phyloP scores from a whole-genome alignment of 2,888 invertebrate genomes.

The Diarsia dahlii region DNA sequence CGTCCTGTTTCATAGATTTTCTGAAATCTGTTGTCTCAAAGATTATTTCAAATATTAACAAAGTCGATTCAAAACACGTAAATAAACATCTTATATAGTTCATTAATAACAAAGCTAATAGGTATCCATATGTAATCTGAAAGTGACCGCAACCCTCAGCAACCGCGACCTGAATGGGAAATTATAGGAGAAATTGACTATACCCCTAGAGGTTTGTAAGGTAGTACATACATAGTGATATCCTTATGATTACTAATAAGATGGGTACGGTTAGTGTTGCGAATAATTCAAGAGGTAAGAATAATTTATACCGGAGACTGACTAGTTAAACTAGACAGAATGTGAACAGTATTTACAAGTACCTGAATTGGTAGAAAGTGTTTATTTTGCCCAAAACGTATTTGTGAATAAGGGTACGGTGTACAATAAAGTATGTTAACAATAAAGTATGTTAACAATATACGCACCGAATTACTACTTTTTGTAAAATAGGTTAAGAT shows the following conservation, averaged over 20 bases:
- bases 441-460: not conserved
- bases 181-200: conserved; percentile 21
- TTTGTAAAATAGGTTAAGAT: not conserved
- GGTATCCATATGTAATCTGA: conserved; percentile 1
- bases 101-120: conserved; percentile 25
- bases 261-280: not conserved
- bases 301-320: not conserved
- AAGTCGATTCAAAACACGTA: conserved; percentile 28
- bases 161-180: conserved; percentile 8
- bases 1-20: too few species aligned
- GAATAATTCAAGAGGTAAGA: conserved; percentile 26
- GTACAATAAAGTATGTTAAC: not conserved
- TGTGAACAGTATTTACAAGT: not conserved
- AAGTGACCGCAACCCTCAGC: conserved; percentile 31
- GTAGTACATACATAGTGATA: conserved; percentile 1
- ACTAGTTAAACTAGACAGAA: not conserved
- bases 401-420: not conserved
- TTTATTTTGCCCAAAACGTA: not conserved
- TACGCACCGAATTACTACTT: not conserved
- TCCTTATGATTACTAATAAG: conserved; percentile 10
- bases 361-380: not conserved
- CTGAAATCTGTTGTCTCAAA: too few species aligned
- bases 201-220: conserved; percentile 8
- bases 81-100: conserved; percentile 24
- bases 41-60: conserved; percentile 14